Conservation (phyloP, 2,113 vertebrate genomes). For the Cathartes aura region DNA sequence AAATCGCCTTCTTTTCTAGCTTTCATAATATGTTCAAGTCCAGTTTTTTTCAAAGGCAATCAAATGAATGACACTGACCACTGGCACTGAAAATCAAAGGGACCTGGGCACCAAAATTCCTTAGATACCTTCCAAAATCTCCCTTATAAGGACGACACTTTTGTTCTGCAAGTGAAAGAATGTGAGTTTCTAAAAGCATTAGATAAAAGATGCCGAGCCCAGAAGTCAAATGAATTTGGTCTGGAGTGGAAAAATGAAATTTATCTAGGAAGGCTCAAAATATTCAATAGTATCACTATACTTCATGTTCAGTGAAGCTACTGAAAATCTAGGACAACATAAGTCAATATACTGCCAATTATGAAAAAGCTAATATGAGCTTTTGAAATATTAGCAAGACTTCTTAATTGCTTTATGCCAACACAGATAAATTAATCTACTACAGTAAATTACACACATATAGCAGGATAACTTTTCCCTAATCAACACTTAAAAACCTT, state of each 20-base stretch:
- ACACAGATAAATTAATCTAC: conserved; percentile 1
- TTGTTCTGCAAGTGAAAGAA: not conserved
- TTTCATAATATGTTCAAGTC: not conserved
- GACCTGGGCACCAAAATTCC: not conserved
- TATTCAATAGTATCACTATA: not conserved
- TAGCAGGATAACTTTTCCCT: conserved; percentile 20
- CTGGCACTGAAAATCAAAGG: not conserved
- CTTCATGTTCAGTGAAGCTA: not conserved
- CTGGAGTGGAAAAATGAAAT: not conserved
- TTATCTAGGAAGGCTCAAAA: not conserved
- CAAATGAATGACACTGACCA: not conserved
- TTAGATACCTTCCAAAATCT: not conserved
- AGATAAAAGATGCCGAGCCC: not conserved
- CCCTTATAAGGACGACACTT: not conserved
- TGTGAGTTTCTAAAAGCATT: not conserved
- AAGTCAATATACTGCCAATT: not conserved
- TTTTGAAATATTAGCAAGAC: conserved; percentile 10
- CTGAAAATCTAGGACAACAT: not conserved
- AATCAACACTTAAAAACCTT: conserved; percentile 20
- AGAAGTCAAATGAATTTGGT: not conserved
- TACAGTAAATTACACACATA: conserved; percentile 23
- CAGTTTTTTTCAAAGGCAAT: not conserved
- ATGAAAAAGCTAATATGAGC: not conserved
- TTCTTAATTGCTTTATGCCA: conserved; percentile 15
- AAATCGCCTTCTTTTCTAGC: not conserved